Conservation (phyloP, 2,797 vertebrate genomes). For the Spinibarbus caldwelli region DNA sequence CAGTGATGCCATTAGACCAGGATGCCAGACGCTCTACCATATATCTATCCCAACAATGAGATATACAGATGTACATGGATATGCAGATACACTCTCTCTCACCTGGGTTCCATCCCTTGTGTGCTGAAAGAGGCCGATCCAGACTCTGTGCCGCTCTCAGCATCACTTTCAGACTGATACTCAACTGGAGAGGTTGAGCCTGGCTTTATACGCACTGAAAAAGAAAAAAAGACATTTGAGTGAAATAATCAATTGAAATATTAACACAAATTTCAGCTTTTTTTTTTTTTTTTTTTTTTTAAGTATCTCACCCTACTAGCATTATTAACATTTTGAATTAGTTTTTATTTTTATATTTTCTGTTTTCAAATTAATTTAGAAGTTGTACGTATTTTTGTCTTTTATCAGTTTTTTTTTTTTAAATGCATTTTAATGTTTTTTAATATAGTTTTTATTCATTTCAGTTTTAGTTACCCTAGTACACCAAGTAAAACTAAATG, state of each 20-base stretch:
- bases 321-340: background rate
- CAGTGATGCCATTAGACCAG: slow-evolving; percentile 70
- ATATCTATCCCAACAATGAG: background rate
- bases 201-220: slow-evolving; percentile 87
- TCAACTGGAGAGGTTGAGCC: slow-evolving; percentile 90
- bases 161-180: slow-evolving; percentile 91
- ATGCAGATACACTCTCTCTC: slow-evolving; percentile 26
- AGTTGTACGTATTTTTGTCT: no score
- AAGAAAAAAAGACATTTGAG: background rate
- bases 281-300: no score
- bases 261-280: background rate
- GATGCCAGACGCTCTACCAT: background rate
- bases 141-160: slow-evolving; percentile 86
- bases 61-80: background rate
- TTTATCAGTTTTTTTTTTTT: no score
- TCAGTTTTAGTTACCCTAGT: no score
- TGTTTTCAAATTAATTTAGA: no score
- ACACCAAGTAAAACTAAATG: no score
- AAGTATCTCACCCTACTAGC: background rate
- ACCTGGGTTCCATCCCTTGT: slow-evolving; percentile 72
- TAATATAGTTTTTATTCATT: no score
- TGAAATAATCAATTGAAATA: background rate
- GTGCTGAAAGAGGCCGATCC: slow-evolving; percentile 81
- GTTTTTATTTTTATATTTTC: no score
- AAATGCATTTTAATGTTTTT: no score